Evolutionary conservation across 2,113 vertebrate species (phyloP).

Genomic region (Albula glossodonta): DNA sequence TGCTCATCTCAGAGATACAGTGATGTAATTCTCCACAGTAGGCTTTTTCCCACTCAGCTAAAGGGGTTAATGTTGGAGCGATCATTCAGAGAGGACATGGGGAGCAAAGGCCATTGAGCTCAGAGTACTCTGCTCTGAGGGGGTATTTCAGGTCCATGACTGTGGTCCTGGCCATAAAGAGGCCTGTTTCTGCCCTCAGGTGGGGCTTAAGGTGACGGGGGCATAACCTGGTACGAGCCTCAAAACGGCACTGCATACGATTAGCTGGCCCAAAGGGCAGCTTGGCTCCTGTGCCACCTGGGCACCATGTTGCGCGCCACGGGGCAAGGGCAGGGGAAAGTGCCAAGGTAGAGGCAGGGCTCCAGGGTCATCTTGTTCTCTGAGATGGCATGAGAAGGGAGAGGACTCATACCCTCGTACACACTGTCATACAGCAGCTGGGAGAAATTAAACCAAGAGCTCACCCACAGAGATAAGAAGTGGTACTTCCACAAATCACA

Average conservation of each 20-base stretch:
- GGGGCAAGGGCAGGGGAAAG: constrained; percentile 58
- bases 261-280: constrained; percentile 75
- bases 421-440: not conserved
- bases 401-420: not conserved
- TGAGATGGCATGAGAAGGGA: constrained; percentile 41
- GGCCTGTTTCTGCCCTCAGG: constrained; percentile 32
- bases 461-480: not conserved
- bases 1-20: constrained; percentile 40
- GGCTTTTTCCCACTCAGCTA: constrained; percentile 61
- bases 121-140: constrained; percentile 40
- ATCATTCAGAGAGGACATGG: constrained; percentile 16
- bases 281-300: constrained; percentile 61
- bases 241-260: constrained; percentile 70
- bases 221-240: constrained; percentile 63
- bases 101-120: constrained; percentile 39
- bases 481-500: not conserved
- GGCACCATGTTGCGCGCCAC: constrained; percentile 65
- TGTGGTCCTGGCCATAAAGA: constrained; percentile 41
- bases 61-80: constrained; percentile 46
- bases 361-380: constrained; percentile 48
- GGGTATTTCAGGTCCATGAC: constrained; percentile 43
- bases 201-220: constrained; percentile 27
- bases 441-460: not conserved
- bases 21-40: constrained; percentile 59
- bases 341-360: constrained; percentile 54